phyloP scores from a whole-genome alignment of 1,140 invertebrate species.

The Drosophila hydei region DNA sequence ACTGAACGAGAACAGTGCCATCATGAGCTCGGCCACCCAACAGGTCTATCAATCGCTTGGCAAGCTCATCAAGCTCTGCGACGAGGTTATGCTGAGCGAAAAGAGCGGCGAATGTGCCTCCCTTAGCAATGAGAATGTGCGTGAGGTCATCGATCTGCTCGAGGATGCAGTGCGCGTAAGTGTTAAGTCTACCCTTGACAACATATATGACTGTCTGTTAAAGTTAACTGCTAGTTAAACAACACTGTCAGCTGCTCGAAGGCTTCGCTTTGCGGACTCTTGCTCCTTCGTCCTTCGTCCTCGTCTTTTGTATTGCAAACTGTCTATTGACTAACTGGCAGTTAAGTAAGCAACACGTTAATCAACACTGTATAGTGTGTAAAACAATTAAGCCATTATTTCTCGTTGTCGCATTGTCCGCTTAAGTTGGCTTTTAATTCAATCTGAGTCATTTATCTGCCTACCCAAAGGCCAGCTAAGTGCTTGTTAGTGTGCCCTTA shows the following conservation, averaged over 20 bases:
- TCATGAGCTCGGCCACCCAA: constrained; percentile 89
- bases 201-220: not conserved
- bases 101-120: constrained; percentile 86
- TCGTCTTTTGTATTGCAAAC: no score
- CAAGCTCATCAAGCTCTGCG: constrained; percentile 94
- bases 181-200: not conserved
- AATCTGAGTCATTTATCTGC: not conserved
- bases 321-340: no score
- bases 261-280: no score
- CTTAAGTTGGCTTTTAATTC: not conserved
- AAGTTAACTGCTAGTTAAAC: no score
- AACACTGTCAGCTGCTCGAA: no score
- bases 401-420: not conserved
- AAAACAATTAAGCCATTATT: not conserved
- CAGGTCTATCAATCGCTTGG: constrained; percentile 94
- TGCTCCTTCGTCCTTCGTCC: no score
- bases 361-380: no score
- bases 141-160: constrained; percentile 90
- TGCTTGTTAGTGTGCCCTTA: not conserved
- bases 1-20: constrained; percentile 88
- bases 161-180: constrained; percentile 91
- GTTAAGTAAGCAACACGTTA: no score
- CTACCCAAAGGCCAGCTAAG: not conserved
- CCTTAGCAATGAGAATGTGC: constrained; percentile 90
- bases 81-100: constrained; percentile 90